A percentile compares a stretch with the other conserved stretches of the same genome.
These are phyloP conservation scores for Lepilemur ruficaudatus DNA, from an alignment of 2,797 vertebrate genomes.

Conservation along the genomic window DNA sequence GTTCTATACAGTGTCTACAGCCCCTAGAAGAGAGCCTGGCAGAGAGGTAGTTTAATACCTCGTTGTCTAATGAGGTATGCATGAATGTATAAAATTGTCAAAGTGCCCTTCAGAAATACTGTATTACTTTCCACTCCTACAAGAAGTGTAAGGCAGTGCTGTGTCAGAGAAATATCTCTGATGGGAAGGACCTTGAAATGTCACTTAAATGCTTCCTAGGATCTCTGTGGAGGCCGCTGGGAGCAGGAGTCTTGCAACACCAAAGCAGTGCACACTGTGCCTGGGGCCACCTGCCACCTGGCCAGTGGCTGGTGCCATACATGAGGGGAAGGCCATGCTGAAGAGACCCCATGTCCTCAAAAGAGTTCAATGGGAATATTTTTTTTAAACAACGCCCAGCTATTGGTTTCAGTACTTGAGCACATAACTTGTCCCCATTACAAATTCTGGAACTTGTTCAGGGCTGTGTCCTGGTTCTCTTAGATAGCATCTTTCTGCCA, in stretches of 20 bases:
- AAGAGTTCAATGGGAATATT: neutral
- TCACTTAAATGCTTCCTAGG: neutral
- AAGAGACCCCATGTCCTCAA: neutral
- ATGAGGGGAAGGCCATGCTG: neutral
- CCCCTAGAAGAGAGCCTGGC: neutral
- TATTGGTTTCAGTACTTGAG: neutral
- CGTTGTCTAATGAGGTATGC: neutral
- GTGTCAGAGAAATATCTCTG: neutral
- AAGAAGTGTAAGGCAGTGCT: neutral
- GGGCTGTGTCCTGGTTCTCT: neutral
- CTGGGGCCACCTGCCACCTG: neutral
- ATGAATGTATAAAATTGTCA: neutral
- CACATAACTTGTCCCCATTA: neutral
- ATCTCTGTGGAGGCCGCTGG: neutral
- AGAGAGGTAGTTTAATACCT: neutral
- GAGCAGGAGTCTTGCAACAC: neutral
- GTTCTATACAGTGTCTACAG: neutral
- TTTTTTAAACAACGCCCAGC: neutral
- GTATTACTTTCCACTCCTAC: neutral
- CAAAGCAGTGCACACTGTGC: neutral
- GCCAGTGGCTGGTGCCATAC: neutral
- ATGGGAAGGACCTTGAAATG: neutral
- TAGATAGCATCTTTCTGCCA: slow-evolving; percentile 17
- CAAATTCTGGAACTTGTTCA: neutral
- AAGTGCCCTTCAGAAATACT: neutral